These are phyloP conservation scores for Archegozetes longisetosus DNA, from an alignment of 1,140 invertebrate genomes.

Conservation along the genomic window DNA sequence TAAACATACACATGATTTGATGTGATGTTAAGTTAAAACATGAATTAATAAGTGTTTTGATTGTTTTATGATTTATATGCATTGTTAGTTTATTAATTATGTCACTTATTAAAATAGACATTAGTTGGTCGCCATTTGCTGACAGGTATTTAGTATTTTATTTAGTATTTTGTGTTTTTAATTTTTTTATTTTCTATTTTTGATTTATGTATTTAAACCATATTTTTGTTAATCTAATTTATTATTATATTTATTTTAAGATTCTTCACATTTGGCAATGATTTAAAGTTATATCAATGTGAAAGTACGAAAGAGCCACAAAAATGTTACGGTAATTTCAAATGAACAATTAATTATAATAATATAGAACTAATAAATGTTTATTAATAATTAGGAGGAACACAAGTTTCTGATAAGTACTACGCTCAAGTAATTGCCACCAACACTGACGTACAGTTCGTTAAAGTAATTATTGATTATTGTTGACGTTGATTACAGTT, in stretches of 20 bases:
- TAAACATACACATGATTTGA: no score
- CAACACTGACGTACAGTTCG: not conserved
- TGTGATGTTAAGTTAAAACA: no score
- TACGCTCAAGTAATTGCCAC: not conserved
- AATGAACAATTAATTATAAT: not conserved
- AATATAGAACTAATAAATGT: not conserved
- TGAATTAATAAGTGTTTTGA: no score
- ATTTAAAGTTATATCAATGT: conserved; percentile 17
- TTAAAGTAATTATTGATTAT: not conserved
- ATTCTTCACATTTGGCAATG: conserved; percentile 21
- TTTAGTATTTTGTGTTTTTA: not conserved
- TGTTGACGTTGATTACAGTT: not conserved
- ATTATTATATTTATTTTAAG: no score
- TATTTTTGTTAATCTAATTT: no score
- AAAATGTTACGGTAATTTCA: conserved; percentile 1
- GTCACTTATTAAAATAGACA: conserved; percentile 15
- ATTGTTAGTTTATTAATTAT: no score
- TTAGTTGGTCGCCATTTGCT: conserved; percentile 16
- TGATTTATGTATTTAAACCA: conserved; percentile 15
- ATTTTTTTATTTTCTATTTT: not conserved
- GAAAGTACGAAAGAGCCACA: conserved; percentile 20
- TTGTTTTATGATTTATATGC: no score
- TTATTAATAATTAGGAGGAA: not conserved
- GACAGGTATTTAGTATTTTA: conserved; percentile 1
- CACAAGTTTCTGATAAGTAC: not conserved